Evolutionary conservation across 2,888 invertebrate genomes (phyloP), one percentile per base, ranked within the genome.

Genomic region (Plemyria rubiginata): DNA sequence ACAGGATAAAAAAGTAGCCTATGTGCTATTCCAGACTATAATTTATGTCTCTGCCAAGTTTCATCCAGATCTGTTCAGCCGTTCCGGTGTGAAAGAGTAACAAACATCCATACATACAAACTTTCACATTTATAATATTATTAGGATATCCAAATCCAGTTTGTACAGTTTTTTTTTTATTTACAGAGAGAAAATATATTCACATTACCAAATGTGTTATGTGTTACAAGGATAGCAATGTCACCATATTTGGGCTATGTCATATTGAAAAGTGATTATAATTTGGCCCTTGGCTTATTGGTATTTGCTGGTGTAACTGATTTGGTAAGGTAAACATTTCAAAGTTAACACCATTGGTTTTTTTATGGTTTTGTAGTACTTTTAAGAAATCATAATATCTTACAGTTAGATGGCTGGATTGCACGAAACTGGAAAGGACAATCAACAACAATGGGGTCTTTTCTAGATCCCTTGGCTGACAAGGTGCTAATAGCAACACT

Each of bases 381-480:
- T 8, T 16, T 45, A n/a, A 12, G 0, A 6, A 29, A 50, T 16
- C 15, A 2, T 55, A 58, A 59, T 68, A 66, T 81, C 15, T 11
- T 78, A 83, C 83, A 98, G 97, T 84, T 98, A 55, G 99, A 99
- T 93, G 99, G 99, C 7, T 98, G 97, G 95, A 99, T 99, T 81
- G 99, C 99, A 0, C 94, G 99, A 62, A 97, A 96, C 55, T 98
- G 97, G 95, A 95, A 96, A 67, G 96, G 96, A 38, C 99, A 99
- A 85, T 96, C 97, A 28, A 97, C 99, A 32, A 97, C 97, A 82
- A 94, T 98, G 80, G 99, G 99, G 0, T 98, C 98, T 62, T 98
- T 99, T 79, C 87, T 99, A 13, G 99, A 99, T 88, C 99, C 99
- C 0, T 95, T 99, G 93, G 99, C 99, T 2, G 99, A 99, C 85